A percentile compares a stretch with the other conserved stretches of the same genome.
Conservation (phyloP, 2,888 invertebrate species). For the Lepidochrysops patricia region DNA sequence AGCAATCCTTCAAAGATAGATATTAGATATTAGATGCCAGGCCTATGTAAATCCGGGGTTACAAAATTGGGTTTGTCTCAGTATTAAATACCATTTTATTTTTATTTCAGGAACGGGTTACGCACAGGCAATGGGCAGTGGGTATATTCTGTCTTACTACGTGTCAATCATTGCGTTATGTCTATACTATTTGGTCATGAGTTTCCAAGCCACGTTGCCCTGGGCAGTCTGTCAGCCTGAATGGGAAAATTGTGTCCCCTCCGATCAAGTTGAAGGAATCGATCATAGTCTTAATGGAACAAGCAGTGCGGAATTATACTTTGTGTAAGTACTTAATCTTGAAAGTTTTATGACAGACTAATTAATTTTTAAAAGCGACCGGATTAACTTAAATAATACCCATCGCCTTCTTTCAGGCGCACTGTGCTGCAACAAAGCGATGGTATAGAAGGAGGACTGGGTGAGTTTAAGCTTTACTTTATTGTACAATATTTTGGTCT, state of each 20-base stretch:
- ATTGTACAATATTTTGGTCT: not conserved
- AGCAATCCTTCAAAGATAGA: too few relatives aligned
- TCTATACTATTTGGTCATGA: constrained; percentile 81
- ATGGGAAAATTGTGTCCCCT: constrained; percentile 70
- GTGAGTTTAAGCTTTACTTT: constrained; percentile 23
- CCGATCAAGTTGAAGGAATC: constrained; percentile 38
- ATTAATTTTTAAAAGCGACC: too few relatives aligned
- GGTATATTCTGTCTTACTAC: constrained; percentile 83
- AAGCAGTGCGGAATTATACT: constrained; percentile 76
- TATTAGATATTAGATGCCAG: too few relatives aligned
- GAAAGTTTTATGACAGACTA: too few relatives aligned
- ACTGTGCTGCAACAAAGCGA: constrained; percentile 30
- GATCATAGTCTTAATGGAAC: constrained; percentile 31
- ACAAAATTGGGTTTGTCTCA: too few relatives aligned
- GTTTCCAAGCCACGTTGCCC: constrained; percentile 80
- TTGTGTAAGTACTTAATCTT: constrained; percentile 40
- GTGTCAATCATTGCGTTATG: constrained; percentile 83
- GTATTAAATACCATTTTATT: not conserved
- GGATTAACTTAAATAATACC: too few relatives aligned
- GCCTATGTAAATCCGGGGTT: too few relatives aligned
- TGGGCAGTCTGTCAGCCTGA: constrained; percentile 80
- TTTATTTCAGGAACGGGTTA: constrained; percentile 77
- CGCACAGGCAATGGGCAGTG: constrained; percentile 77
- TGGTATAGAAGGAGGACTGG: constrained; percentile 32
- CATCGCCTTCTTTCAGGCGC: constrained; percentile 18